A percentile compares a stretch with the other conserved stretches of the same genome.
Evolutionary conservation across 2,113 vertebrate genomes (phyloP).

Genomic region (Marmota monax): DNA sequence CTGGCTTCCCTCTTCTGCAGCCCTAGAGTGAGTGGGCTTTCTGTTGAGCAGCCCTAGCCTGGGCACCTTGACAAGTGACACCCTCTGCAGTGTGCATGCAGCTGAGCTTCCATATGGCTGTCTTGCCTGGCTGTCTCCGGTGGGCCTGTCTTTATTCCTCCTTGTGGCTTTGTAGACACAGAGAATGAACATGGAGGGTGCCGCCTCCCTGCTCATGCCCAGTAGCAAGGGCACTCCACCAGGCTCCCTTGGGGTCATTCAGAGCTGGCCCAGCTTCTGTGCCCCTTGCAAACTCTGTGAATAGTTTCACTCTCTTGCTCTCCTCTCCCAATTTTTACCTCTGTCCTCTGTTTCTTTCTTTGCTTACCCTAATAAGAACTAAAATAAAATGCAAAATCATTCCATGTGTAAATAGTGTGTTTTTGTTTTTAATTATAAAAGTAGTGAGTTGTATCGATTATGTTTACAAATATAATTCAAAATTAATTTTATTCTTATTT

Average conservation of each 20-base stretch:
- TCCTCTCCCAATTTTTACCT: neutral
- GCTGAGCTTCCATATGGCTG: fast-evolving
- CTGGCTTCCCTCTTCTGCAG: neutral
- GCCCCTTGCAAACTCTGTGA: neutral
- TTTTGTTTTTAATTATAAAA: neutral
- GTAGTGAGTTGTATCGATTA: neutral
- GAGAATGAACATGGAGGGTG: neutral
- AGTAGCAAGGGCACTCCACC: fast-evolving
- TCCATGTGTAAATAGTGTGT: neutral
- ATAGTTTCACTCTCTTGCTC: neutral
- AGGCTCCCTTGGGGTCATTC: neutral
- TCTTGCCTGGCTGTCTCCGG: neutral
- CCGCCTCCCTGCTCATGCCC: fast-evolving
- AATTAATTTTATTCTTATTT: conserved; percentile 30
- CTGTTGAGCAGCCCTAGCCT: too few relatives aligned
- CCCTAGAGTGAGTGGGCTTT: neutral
- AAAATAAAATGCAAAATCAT: neutral
- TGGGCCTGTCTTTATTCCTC: neutral
- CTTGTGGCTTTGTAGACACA: neutral
- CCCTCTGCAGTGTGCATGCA: too few relatives aligned
- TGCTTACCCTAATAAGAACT: neutral
- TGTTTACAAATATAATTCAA: neutral
- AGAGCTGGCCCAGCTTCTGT: too few relatives aligned
- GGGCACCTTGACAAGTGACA: too few relatives aligned
- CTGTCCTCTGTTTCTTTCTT: neutral